phyloP scores from a whole-genome alignment of 2,113 vertebrate species.

The Corydoras sp. region DNA sequence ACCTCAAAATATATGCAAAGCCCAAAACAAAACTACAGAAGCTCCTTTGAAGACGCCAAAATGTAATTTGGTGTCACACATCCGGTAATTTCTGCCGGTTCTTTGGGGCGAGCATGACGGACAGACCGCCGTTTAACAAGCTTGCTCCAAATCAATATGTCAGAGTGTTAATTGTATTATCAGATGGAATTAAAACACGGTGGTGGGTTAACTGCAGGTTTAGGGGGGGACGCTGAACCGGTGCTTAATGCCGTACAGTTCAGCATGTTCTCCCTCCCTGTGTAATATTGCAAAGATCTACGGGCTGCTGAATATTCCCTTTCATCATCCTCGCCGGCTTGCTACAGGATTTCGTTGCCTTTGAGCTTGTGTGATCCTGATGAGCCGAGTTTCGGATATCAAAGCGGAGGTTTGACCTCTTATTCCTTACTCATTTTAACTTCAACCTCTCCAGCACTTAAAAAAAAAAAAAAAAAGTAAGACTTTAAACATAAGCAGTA shows the following conservation, averaged over 20 bases:
- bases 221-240: background rate
- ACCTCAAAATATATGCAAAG: too few species aligned
- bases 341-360: constrained; percentile 33
- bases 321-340: constrained; percentile 41
- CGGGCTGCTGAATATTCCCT: constrained; percentile 44
- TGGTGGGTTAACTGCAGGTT: background rate
- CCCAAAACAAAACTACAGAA: background rate
- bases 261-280: constrained; percentile 13
- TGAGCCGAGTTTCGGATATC: constrained; percentile 36
- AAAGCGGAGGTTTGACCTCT: constrained; percentile 46
- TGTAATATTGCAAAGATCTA: constrained; percentile 31
- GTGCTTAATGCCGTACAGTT: constrained; percentile 16
- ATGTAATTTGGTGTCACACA: background rate
- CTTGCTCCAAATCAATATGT: constrained; percentile 11
- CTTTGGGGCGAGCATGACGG: background rate
- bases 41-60: background rate
- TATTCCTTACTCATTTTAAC: constrained; percentile 40
- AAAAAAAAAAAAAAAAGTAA: constrained; percentile 13
- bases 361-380: constrained; percentile 40
- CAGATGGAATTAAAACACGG: constrained; percentile 12
- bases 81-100: background rate
- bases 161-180: constrained; percentile 15
- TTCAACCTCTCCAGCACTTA: constrained; percentile 26
- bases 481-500: constrained; percentile 9
- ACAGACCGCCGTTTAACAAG: background rate